Evolutionary conservation across 2,888 invertebrate species (phyloP).

Genomic region (Syritta pipiens): DNA sequence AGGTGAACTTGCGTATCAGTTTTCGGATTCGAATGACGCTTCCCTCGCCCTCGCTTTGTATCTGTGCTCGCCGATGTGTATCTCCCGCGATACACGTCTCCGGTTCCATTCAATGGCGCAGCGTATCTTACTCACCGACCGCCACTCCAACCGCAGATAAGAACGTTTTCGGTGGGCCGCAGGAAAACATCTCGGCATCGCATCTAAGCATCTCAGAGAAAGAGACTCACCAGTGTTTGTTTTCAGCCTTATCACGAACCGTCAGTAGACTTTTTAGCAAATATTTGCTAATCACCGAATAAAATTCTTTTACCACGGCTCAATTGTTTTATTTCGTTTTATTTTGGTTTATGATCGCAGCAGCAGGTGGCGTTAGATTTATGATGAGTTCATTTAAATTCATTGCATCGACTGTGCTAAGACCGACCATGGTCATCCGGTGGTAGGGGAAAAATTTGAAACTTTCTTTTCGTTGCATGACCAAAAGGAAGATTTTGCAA

Average conservation of each 20-base stretch:
- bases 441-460: too few species aligned
- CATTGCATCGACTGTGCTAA: too few species aligned
- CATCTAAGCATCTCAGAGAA: background rate
- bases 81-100: too few species aligned
- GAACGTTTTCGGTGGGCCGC: too few species aligned
- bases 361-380: too few species aligned
- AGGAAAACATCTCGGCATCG: background rate
- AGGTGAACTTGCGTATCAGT: constrained; percentile 17
- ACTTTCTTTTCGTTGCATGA: too few species aligned
- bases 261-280: background rate
- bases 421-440: too few species aligned
- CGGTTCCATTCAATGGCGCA: background rate
- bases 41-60: background rate
- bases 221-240: background rate
- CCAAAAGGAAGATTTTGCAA: too few species aligned
- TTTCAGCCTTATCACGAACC: background rate
- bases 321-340: too few species aligned
- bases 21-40: constrained; percentile 6
- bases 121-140: background rate
- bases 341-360: too few species aligned
- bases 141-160: background rate
- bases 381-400: too few species aligned
- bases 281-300: constrained; percentile 4
- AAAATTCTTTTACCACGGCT: too few species aligned
- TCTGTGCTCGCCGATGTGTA: background rate